phyloP scores from a whole-genome alignment of 2,797 vertebrate species.

The Coccyzus lansbergi region DNA sequence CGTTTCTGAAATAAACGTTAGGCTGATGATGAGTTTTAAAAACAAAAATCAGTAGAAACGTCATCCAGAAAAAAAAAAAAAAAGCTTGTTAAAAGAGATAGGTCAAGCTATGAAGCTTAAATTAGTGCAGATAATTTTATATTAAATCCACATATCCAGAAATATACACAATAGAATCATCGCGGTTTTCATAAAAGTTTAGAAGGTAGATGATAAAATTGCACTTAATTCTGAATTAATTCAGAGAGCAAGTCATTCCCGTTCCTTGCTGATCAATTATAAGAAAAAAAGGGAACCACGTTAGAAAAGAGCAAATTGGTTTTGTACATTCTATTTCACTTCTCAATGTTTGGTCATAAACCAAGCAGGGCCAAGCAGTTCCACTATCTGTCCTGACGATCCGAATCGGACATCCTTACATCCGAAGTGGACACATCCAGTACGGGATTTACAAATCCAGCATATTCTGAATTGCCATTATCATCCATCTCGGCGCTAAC shows the following conservation, averaged over 20 bases:
- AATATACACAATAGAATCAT: slow-evolving; percentile 56
- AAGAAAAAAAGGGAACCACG: not conserved
- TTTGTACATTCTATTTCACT: slow-evolving; percentile 14
- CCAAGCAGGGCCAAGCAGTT: not conserved
- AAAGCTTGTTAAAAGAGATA: slow-evolving; percentile 42
- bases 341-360: slow-evolving; percentile 26
- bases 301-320: not conserved
- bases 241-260: slow-evolving; percentile 22
- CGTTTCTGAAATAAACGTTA: slow-evolving; percentile 20
- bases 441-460: slow-evolving; percentile 92
- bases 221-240: slow-evolving; percentile 76
- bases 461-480: slow-evolving; percentile 86
- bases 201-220: slow-evolving; percentile 78
- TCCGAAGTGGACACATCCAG: slow-evolving; percentile 82
- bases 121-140: slow-evolving; percentile 66
- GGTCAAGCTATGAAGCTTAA: slow-evolving; percentile 45
- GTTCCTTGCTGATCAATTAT: not conserved
- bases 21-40: not conserved
- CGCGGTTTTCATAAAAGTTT: slow-evolving; percentile 54
- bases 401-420: slow-evolving; percentile 33
- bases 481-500: slow-evolving; percentile 89
- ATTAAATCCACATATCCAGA: slow-evolving; percentile 57
- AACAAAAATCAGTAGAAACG: slow-evolving; percentile 38
- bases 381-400: slow-evolving; percentile 79
- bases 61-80: slow-evolving; percentile 5